Evolutionary conservation across 2,888 invertebrate genomes (phyloP), one percentile per base, ranked within the genome.

Genomic region (Pollenia labialis): DNA sequence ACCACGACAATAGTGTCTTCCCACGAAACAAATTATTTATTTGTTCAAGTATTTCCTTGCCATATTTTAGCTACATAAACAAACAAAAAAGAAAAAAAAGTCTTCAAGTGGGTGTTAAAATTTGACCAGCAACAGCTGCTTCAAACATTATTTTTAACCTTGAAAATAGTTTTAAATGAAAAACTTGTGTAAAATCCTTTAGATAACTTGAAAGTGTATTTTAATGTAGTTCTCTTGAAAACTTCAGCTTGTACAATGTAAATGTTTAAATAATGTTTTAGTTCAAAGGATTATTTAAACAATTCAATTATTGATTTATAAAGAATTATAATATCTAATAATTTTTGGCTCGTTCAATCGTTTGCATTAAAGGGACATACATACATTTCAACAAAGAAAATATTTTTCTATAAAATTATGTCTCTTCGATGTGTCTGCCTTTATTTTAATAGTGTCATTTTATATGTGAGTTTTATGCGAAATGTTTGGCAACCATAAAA

Each of bases 401-500:
- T 62, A 52, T 44, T 4, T 64, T 1, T 76, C 14, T 40, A 44
- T 11, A 56, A 52, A 66, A 66, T 56, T 11, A 18, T 46, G 79
- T 74, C 56, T 66, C 42, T 52, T 52, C 74, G 18, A 74, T 74
- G 48, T 84, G 84, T 74, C 84, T 79, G 60, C 69, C 12, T 44
- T 12, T 66, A 50, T 14, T 40, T 46, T 58, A 10, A 12, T 68
- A 16, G 32, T 10, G 60, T 8, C 8, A 62, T 6, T 76, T 68
- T 84, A 56, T 74, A 72, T 85, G 40, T 23, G 68, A 80, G 6
- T 62, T 80, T 80, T 85, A 80, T 80, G 72, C 68, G 79, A 79
- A 84, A 74, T 85, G 79, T 85, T 85, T 85, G 84, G 79, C 84
- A 85, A 69, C 54, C 68, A 74, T 52, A 60, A 60, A 52, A 74